Evolutionary conservation across 2,113 vertebrate species (phyloP).

Genomic region (Panurus biarmicus): DNA sequence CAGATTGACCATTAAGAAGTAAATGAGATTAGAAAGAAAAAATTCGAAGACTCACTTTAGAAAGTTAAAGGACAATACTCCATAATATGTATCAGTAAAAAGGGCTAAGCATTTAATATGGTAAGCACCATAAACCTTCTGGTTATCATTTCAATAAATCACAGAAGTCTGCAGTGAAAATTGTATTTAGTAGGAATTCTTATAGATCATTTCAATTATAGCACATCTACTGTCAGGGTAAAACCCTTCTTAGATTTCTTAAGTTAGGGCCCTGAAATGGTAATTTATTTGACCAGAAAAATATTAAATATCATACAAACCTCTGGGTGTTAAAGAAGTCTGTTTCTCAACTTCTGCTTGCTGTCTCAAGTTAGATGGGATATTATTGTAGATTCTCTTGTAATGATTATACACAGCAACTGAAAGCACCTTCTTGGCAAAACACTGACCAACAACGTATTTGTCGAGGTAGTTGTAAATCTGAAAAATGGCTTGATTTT

Average conservation of each 20-base stretch:
- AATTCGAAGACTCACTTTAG: neutral
- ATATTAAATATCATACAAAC: conserved; percentile 68
- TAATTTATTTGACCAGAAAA: neutral
- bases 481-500: conserved; percentile 68
- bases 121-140: neutral
- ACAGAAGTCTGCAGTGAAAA: neutral
- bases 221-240: neutral
- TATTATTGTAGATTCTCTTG: conserved; percentile 98
- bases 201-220: neutral
- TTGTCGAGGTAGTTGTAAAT: conserved; percentile 99
- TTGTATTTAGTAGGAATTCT: neutral
- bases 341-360: conserved; percentile 92
- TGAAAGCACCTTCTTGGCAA: conserved; percentile 96
- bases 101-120: neutral
- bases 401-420: conserved; percentile 99
- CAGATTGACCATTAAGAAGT: neutral
- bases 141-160: neutral
- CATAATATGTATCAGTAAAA: neutral
- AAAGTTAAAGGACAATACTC: neutral
- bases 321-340: conserved; percentile 88
- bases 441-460: conserved; percentile 94
- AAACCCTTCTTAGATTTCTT: neutral
- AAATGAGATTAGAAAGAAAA: conserved; percentile 3
- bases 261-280: neutral
- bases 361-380: conserved; percentile 85